Evolutionary conservation across 2,113 vertebrate genomes (phyloP).

Genomic region (Hemiprocne comata): DNA sequence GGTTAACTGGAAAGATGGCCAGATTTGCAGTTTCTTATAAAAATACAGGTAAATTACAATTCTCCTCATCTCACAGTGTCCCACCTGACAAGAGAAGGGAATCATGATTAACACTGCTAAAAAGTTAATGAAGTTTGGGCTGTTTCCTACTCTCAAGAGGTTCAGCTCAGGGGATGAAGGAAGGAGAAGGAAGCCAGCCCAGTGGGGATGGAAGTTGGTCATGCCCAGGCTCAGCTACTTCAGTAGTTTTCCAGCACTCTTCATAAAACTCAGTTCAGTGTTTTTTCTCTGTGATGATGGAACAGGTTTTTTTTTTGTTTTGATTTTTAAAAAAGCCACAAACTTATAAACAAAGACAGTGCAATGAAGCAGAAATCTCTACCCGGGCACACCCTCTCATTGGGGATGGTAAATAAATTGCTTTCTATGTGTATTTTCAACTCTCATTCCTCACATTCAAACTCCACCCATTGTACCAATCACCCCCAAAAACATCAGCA

Average conservation of each 20-base stretch:
- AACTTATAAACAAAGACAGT: background rate
- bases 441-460: background rate
- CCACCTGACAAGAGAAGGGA: background rate
- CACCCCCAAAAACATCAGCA: background rate
- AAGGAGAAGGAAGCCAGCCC: background rate
- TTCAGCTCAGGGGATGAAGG: background rate
- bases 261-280: background rate
- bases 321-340: background rate
- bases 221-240: background rate
- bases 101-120: background rate
- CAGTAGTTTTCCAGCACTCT: slow-evolving; percentile 39
- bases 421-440: slow-evolving; percentile 9
- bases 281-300: background rate
- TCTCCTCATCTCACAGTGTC: background rate
- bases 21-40: background rate
- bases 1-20: background rate
- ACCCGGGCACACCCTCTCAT: background rate
- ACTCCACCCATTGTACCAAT: slow-evolving; percentile 52
- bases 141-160: background rate
- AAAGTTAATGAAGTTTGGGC: background rate
- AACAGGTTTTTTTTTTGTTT: slow-evolving; percentile 4
- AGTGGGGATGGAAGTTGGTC: fast-evolving
- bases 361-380: background rate
- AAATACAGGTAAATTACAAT: background rate
- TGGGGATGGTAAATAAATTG: background rate